Conservation (phyloP, 2,113 vertebrate genomes). For the Salvelinus sp. region DNA sequence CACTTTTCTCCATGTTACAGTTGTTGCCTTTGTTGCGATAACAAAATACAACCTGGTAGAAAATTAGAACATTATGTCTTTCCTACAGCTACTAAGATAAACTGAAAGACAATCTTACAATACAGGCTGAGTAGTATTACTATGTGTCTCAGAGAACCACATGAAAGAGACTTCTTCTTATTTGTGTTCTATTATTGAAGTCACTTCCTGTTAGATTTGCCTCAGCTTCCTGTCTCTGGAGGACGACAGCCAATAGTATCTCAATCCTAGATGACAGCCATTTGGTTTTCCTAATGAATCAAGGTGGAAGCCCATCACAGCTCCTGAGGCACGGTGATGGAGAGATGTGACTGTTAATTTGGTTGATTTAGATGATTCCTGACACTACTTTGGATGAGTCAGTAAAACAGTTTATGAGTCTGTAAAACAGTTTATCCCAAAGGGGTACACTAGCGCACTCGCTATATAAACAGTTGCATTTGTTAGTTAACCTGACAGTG, state of each 20-base stretch:
- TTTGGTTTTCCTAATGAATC: slow-evolving; percentile 32
- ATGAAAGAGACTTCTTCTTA: not conserved
- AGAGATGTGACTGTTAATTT: slow-evolving; percentile 11
- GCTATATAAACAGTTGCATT: slow-evolving; percentile 18
- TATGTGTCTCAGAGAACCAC: slow-evolving; percentile 19
- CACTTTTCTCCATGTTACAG: not conserved
- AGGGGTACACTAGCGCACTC: slow-evolving; percentile 18
- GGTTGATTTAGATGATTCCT: slow-evolving; percentile 20
- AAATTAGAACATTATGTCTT: not conserved
- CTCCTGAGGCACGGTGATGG: slow-evolving; percentile 14
- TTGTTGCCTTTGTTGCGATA: not conserved
- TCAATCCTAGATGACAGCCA: not conserved
- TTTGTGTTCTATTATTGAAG: slow-evolving; percentile 6
- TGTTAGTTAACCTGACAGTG: slow-evolving; percentile 3
- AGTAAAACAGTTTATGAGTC: slow-evolving; percentile 18
- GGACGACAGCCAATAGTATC: not conserved
- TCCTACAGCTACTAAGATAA: not conserved
- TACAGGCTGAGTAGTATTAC: slow-evolving; percentile 2
- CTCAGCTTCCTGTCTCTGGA: slow-evolving; percentile 4
- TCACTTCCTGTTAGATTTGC: slow-evolving; percentile 34
- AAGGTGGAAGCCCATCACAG: slow-evolving; percentile 3
- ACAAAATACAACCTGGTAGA: not conserved
- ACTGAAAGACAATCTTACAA: not conserved
- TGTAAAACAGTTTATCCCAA: slow-evolving; percentile 20
- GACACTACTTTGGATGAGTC: slow-evolving; percentile 15